Evolutionary conservation across 2,797 vertebrate species (phyloP), one percentile per base, ranked within the genome.

Genomic region (Ambastaia sidthimunki): DNA sequence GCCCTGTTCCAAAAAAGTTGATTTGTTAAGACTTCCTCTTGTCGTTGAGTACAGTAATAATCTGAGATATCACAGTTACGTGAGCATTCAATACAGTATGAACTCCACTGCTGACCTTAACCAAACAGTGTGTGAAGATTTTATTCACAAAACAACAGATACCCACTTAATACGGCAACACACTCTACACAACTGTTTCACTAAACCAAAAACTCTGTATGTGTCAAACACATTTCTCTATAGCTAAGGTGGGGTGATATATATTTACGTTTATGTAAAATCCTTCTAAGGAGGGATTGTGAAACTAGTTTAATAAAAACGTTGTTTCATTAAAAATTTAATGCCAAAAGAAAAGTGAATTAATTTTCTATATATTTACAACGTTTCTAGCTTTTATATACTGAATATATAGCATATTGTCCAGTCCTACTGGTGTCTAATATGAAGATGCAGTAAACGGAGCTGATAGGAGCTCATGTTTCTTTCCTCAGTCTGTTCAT

Each of bases 401-500:
- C 7, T 25, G 10, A 59, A 59, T 11, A 21, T 57, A 23, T 19
- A 23, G 11, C 12, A 57, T 5, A 59, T 23, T 21, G 19, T 7
- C n/a, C 19, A 48, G 12, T 48, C 19, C 1, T 57, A 21, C 55
- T 12, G 21, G 11, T 23, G 55, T 21, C 55, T 57, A 28, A 62
- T 62, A 25, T 15, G 1, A 12, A 31, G 15, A 34, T 7, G 34
- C 28, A 87, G 80, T 68, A 83, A 83, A 84, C 65, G 75, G 67
- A 31, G 79, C 74, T 80, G 73, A 71, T 69, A 83, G 73, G 80
- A 84, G 83, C 80, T 83, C 82, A 82, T 74, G 70, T 76, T 76
- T 84, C 67, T 31, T 86, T 78, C 77, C 83, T 87, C 89, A 90
- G 89, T 92, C 91, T 90, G 90, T 57, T 69, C 69, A 55, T 72